A percentile compares a stretch with the other conserved stretches of the same genome.
phyloP scores from a whole-genome alignment of 2,113 vertebrate genomes.

The Alosa alosa region DNA sequence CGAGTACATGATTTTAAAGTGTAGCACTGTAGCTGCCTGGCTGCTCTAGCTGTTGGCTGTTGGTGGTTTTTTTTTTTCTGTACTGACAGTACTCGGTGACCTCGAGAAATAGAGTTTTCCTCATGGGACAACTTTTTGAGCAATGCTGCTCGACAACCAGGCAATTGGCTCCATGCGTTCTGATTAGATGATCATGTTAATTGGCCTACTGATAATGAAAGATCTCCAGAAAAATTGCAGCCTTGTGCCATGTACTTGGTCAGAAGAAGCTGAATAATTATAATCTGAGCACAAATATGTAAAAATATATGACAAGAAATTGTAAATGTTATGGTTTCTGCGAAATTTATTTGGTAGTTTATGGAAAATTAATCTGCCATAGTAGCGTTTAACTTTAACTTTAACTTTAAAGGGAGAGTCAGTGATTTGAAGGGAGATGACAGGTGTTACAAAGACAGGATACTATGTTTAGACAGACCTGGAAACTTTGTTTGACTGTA shows the following conservation, averaged over 20 bases:
- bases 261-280: neutral
- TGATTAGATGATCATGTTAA: no score
- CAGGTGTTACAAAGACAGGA: neutral
- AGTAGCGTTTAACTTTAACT: slow-evolving; percentile 45
- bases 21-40: no score
- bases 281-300: neutral
- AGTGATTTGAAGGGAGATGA: slow-evolving; percentile 35
- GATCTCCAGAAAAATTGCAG: neutral
- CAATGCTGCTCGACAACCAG: no score
- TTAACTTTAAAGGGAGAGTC: no score
- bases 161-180: no score
- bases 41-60: no score
- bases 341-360: neutral
- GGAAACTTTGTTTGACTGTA: neutral
- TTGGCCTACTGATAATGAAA: no score
- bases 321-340: neutral
- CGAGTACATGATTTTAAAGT: no score
- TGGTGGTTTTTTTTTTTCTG: no score
- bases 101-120: no score
- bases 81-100: no score
- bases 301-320: neutral
- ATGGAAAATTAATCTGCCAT: slow-evolving; percentile 10
- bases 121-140: no score
- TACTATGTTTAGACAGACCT: slow-evolving; percentile 5
- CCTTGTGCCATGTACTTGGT: neutral